These are phyloP conservation scores for Melanotaenia boesemani DNA, from an alignment of 2,797 vertebrate genomes.

Conservation along the genomic window DNA sequence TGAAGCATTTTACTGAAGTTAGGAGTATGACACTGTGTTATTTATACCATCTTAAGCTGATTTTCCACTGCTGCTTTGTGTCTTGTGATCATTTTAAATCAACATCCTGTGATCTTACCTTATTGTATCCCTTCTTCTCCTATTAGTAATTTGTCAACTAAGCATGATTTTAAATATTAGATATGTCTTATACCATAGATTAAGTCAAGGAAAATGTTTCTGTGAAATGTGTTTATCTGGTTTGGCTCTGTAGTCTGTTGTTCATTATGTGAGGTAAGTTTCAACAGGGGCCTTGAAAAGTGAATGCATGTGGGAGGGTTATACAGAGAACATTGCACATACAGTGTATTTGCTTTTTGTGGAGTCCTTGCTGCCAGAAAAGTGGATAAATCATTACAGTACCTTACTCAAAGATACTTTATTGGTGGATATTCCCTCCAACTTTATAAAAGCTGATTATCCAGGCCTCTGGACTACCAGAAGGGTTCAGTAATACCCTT, in stretches of 20 bases:
- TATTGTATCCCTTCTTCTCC: slow-evolving; percentile 1
- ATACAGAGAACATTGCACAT: slow-evolving; percentile 51
- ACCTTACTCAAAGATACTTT: slow-evolving; percentile 58
- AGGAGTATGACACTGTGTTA: slow-evolving; percentile 47
- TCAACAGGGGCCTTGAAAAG: slow-evolving; percentile 52
- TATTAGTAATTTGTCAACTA: slow-evolving; percentile 28
- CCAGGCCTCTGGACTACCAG: slow-evolving; percentile 32
- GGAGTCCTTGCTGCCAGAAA: slow-evolving; percentile 27
- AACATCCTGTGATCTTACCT: neutral
- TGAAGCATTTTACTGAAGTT: slow-evolving; percentile 49
- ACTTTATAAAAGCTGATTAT: slow-evolving; percentile 51
- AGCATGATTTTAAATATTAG: slow-evolving; percentile 33
- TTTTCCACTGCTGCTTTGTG: slow-evolving; percentile 42
- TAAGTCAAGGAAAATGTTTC: slow-evolving; percentile 4
- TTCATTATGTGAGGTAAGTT: slow-evolving; percentile 40
- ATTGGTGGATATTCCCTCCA: slow-evolving; percentile 35
- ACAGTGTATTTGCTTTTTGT: slow-evolving; percentile 35
- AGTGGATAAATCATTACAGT: slow-evolving; percentile 43
- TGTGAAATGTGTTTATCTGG: slow-evolving; percentile 29
- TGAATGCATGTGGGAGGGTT: slow-evolving; percentile 51
- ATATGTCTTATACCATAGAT: slow-evolving; percentile 14
- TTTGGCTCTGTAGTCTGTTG: slow-evolving; percentile 28
- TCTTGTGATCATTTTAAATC: slow-evolving; percentile 31
- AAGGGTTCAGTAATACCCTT: slow-evolving; percentile 18
- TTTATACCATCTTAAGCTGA: slow-evolving; percentile 37